Percentiles rank a stretch among this genome's conserved stretches.
Evolutionary conservation across 2,888 invertebrate species (phyloP).

Genomic region (Nomada ferruginata): DNA sequence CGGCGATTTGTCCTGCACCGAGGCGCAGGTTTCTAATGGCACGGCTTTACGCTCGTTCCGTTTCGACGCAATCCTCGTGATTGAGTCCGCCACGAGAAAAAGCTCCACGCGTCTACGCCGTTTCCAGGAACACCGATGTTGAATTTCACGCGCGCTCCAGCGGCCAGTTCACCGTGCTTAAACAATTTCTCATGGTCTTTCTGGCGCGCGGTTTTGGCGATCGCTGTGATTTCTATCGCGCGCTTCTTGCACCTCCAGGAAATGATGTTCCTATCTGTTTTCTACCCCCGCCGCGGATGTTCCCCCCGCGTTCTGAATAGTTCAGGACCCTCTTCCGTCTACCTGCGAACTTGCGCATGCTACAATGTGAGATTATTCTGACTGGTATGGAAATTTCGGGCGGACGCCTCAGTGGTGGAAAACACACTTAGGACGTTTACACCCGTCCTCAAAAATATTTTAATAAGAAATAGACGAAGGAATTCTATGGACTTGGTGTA

Average conservation of each 20-base stretch:
- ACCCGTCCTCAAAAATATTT: too few relatives aligned
- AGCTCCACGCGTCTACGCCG: conserved; percentile 32
- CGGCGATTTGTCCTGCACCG: conserved; percentile 67
- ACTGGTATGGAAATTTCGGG: too few relatives aligned
- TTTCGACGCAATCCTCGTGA: conserved; percentile 64
- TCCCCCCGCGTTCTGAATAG: background rate
- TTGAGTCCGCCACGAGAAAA: conserved; percentile 53
- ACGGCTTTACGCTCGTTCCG: conserved; percentile 65
- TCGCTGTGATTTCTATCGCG: conserved; percentile 18
- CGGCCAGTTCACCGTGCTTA: conserved; percentile 32
- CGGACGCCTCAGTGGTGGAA: too few relatives aligned
- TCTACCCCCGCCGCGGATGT: background rate
- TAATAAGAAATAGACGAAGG: too few relatives aligned
- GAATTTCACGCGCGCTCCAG: conserved; percentile 37
- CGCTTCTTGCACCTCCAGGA: conserved; percentile 1
- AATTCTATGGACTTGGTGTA: too few relatives aligned
- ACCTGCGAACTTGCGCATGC: too few relatives aligned
- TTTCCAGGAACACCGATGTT: conserved; percentile 37
- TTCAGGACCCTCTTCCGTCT: background rate
- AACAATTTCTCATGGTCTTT: conserved; percentile 45
- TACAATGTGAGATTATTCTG: too few relatives aligned
- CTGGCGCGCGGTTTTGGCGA: conserved; percentile 30
- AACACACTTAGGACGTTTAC: too few relatives aligned
- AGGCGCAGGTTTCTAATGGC: conserved; percentile 69
- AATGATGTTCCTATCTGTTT: conserved; percentile 12